Conservation (phyloP, 2,113 vertebrate species). For the Zosterops hypoxanthus region DNA sequence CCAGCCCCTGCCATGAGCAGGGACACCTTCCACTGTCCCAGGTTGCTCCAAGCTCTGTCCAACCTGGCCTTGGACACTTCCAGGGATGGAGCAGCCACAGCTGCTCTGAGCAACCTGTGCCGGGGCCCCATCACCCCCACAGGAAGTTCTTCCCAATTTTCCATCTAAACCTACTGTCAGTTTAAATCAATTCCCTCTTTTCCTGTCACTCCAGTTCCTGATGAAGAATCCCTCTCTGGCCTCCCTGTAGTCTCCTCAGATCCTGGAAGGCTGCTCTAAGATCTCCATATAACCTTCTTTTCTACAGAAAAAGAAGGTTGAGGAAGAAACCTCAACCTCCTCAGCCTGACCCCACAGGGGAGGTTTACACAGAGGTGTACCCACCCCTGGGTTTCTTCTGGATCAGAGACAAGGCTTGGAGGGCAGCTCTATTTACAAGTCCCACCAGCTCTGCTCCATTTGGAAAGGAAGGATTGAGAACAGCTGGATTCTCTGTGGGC, state of each 20-base stretch:
- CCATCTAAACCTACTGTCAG: neutral
- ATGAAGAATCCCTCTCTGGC: neutral
- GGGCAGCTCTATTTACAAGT: neutral
- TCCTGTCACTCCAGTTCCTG: neutral
- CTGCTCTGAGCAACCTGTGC: neutral
- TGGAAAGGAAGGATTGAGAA: neutral
- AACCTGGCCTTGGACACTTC: neutral
- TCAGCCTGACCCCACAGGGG: neutral
- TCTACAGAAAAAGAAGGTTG: neutral
- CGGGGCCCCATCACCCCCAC: neutral
- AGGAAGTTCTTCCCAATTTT: neutral
- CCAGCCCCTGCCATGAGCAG: neutral
- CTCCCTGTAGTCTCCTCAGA: neutral
- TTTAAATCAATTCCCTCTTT: neutral
- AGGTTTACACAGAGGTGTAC: neutral
- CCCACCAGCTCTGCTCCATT: neutral
- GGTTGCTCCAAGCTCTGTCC: rapidly evolving
- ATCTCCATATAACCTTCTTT: neutral
- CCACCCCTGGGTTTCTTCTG: neutral
- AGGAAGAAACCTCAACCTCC: neutral
- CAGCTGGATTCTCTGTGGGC: neutral
- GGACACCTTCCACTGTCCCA: neutral
- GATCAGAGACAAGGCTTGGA: neutral
- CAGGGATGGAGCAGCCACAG: neutral
- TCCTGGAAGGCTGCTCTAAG: neutral